Percentiles rank a stretch among this genome's conserved stretches.
phyloP scores from a whole-genome alignment of 2,888 invertebrate genomes.

The Sepiola atlantica region DNA sequence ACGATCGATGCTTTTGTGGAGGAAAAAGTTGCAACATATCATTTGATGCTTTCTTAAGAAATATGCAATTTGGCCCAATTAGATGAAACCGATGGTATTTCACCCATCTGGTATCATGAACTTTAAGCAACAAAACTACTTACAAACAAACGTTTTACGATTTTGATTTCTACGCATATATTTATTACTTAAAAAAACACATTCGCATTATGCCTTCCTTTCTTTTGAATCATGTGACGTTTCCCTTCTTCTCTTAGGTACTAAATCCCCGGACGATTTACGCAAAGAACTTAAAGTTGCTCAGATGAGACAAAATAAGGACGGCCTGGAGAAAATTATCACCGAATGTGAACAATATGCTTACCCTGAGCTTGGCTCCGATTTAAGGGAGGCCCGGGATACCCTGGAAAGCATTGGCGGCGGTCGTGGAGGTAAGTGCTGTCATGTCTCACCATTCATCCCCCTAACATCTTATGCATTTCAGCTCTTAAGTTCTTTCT shows the following conservation, averaged over 20 bases:
- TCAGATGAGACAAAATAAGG: background rate
- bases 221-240: background rate
- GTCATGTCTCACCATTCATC: background rate
- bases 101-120: background rate
- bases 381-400: background rate
- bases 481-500: background rate
- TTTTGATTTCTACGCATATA: background rate
- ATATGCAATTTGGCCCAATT: too few species aligned
- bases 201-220: too few species aligned
- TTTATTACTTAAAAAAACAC: background rate
- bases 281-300: background rate
- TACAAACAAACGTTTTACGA: background rate
- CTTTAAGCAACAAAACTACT: background rate
- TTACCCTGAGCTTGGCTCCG: constrained; percentile 13
- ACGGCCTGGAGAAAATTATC: background rate
- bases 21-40: too few species aligned
- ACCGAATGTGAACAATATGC: background rate
- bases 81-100: too few species aligned
- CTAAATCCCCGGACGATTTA: background rate
- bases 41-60: too few species aligned
- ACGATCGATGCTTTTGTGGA: too few species aligned
- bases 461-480: background rate
- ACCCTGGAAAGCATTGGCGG: background rate
- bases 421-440: background rate
- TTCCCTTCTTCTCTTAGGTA: background rate